These are phyloP conservation scores for Drosophila borealis DNA, from an alignment of 2,888 invertebrate species.

Conservation along the genomic window DNA sequence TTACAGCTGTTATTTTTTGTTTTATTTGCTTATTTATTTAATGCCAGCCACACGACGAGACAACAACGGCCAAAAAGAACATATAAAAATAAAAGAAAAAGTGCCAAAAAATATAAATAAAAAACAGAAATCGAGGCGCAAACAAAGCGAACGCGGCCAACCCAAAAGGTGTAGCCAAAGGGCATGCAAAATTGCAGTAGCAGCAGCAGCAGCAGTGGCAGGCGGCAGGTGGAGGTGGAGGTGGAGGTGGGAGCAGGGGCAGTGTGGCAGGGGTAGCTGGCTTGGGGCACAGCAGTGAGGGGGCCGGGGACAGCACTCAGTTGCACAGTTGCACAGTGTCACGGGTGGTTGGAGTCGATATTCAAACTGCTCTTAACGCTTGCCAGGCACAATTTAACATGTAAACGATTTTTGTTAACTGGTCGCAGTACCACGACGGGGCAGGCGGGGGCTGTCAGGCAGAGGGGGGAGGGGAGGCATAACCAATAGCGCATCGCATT, in stretches of 20 bases:
- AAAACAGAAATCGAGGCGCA: constrained; percentile 54
- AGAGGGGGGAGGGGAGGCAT: not conserved
- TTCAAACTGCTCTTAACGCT: constrained; percentile 52
- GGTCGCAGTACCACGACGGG: constrained; percentile 15
- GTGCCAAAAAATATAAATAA: constrained; percentile 30
- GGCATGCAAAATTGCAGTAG: constrained; percentile 81
- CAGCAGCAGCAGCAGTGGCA: constrained; percentile 46
- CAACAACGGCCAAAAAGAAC: constrained; percentile 45
- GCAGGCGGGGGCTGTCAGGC: not conserved
- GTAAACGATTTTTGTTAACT: constrained; percentile 81
- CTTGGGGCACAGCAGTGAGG: not conserved
- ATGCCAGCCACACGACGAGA: constrained; percentile 68
- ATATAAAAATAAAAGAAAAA: constrained; percentile 42
- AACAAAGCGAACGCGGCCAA: constrained; percentile 68
- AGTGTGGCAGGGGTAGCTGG: not conserved
- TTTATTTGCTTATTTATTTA: constrained; percentile 77
- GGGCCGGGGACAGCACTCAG: constrained; percentile 3
- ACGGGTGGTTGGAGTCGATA: constrained; percentile 58
- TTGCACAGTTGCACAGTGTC: constrained; percentile 20
- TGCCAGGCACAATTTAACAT: constrained; percentile 79
- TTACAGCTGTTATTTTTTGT: constrained; percentile 40
- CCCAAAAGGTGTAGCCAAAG: constrained; percentile 79
- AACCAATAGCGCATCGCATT: constrained; percentile 22
- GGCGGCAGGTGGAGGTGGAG: not conserved
- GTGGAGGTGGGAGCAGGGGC: not conserved